Conservation (phyloP, 2,888 invertebrate species). For the Crocallis elinguaria region DNA sequence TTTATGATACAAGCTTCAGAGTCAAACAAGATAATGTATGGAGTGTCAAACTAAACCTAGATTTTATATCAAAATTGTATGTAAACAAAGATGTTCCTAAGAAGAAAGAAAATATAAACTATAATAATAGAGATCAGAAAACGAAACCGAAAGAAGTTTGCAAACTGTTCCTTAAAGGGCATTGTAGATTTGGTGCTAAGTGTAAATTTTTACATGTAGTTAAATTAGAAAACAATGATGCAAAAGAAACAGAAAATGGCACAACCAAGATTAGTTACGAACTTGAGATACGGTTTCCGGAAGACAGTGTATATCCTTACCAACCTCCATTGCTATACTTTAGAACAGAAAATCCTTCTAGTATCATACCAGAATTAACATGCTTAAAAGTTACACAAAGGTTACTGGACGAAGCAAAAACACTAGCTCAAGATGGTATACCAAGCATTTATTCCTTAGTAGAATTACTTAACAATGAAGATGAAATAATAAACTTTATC, state of each 20-base stretch:
- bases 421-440: slow-evolving; percentile 87
- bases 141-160: slow-evolving; percentile 85
- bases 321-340: slow-evolving; percentile 90
- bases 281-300: slow-evolving; percentile 90
- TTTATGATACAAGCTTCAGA: slow-evolving; percentile 88
- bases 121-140: slow-evolving; percentile 63
- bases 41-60: slow-evolving; percentile 87
- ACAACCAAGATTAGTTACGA: slow-evolving; percentile 82
- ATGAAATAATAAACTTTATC: slow-evolving; percentile 86
- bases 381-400: slow-evolving; percentile 87
- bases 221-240: slow-evolving; percentile 58
- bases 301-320: slow-evolving; percentile 88
- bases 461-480: slow-evolving; percentile 88
- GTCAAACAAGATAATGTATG: slow-evolving; percentile 90
- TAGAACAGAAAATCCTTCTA: slow-evolving; percentile 84
- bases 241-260: slow-evolving; percentile 55
- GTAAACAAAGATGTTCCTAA: slow-evolving; percentile 79
- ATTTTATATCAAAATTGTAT: slow-evolving; percentile 86
- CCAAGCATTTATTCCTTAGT: slow-evolving; percentile 90
- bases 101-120: slow-evolving; percentile 68
- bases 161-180: slow-evolving; percentile 86
- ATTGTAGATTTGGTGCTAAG: slow-evolving; percentile 89
- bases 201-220: slow-evolving; percentile 90
- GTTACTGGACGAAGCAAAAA: slow-evolving; percentile 88
- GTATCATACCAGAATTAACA: slow-evolving; percentile 86